A percentile compares a stretch with the other conserved stretches of the same genome.
phyloP scores from a whole-genome alignment of 2,888 invertebrate genomes.

The Zhengitettix transpicula region DNA sequence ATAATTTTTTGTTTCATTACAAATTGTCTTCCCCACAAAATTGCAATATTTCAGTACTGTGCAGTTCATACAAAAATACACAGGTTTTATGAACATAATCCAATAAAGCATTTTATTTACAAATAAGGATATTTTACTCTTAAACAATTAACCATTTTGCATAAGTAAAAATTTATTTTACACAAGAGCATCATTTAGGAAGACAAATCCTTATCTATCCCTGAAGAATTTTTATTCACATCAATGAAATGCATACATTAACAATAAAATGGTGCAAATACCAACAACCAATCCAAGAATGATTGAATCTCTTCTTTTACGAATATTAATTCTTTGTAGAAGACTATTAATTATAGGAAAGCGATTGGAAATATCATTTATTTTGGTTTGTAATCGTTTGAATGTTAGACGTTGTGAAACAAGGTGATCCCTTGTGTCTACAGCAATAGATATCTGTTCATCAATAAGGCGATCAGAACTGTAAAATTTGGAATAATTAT shows the following conservation, averaged over 20 bases:
- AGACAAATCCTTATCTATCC: neutral
- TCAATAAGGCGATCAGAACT: slow-evolving; percentile 87
- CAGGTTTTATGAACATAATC: too few relatives aligned
- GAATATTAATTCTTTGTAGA: slow-evolving; percentile 82
- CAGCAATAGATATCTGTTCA: slow-evolving; percentile 93
- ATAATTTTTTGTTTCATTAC: too few relatives aligned
- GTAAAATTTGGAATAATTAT: slow-evolving; percentile 16
- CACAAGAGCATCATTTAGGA: too few relatives aligned
- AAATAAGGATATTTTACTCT: too few relatives aligned
- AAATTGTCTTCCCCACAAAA: too few relatives aligned
- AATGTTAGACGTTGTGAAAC: slow-evolving; percentile 76
- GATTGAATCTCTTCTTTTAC: slow-evolving; percentile 85
- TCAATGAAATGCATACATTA: slow-evolving; percentile 56
- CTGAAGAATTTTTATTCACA: neutral
- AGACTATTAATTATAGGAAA: slow-evolving; percentile 76
- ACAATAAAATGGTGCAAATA: slow-evolving; percentile 72
- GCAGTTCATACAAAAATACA: too few relatives aligned
- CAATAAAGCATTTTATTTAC: too few relatives aligned
- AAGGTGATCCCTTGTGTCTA: slow-evolving; percentile 90
- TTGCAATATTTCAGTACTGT: too few relatives aligned
- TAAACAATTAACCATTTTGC: too few relatives aligned
- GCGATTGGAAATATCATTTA: slow-evolving; percentile 83
- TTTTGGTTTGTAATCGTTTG: slow-evolving; percentile 76
- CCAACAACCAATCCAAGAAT: slow-evolving; percentile 80
- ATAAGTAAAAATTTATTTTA: too few relatives aligned